phyloP scores from a whole-genome alignment of 2,113 vertebrate genomes.

The Pomatorhinus ruficollis region DNA sequence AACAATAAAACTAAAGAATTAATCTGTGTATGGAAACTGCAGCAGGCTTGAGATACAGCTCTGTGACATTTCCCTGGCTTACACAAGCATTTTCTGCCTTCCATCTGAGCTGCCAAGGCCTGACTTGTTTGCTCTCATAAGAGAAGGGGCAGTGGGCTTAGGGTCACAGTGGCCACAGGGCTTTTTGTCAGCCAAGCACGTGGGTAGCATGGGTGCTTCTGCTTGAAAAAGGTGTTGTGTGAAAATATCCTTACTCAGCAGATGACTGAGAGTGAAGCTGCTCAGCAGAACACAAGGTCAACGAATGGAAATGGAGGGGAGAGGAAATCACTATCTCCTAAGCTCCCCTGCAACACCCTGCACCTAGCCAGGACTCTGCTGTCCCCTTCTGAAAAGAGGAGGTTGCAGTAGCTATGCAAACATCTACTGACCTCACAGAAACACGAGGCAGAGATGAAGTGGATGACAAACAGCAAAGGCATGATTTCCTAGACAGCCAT shows the following conservation, averaged over 20 bases:
- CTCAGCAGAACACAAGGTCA: neutral
- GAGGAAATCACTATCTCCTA: neutral
- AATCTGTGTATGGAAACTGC: neutral
- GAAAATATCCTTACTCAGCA: neutral
- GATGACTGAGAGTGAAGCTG: neutral
- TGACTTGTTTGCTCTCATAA: neutral
- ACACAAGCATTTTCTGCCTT: neutral
- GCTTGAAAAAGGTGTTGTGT: neutral
- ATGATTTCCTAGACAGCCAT: neutral
- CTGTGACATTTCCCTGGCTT: neutral
- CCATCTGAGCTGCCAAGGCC: neutral
- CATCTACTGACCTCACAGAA: neutral
- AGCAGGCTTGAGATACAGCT: neutral
- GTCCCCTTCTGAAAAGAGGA: neutral
- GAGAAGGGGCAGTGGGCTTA: neutral
- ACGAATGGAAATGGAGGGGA: neutral
- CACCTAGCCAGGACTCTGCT: neutral
- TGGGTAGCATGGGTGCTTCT: neutral
- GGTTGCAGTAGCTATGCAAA: neutral
- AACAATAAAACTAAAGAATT: neutral
- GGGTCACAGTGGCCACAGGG: neutral
- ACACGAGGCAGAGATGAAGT: neutral
- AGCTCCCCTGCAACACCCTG: neutral
- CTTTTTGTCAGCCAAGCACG: rapidly evolving
- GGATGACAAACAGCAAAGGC: neutral